These are phyloP conservation scores for Andricus quercusramuli DNA, from an alignment of 2,888 invertebrate genomes.

Conservation along the genomic window DNA sequence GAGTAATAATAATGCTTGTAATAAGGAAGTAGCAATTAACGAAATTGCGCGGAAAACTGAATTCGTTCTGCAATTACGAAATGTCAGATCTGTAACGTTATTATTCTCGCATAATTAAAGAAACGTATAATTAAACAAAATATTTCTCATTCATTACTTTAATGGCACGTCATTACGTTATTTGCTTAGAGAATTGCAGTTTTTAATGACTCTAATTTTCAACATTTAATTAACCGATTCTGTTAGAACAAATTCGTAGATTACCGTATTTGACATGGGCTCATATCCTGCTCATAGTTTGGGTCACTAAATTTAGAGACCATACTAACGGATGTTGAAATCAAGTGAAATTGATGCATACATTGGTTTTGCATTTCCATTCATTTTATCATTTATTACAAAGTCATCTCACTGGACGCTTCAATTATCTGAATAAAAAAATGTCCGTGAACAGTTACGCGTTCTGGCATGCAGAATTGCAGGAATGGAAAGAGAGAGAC, in stretches of 20 bases:
- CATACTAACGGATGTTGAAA: not conserved
- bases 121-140: not conserved
- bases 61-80: conserved; percentile 17
- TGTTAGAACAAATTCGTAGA: too few species aligned
- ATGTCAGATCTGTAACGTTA: conserved; percentile 17
- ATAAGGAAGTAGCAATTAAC: conserved; percentile 20
- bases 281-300: too few species aligned
- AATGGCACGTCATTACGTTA: not conserved
- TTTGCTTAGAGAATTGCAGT: not conserved
- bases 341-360: not conserved
- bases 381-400: not conserved
- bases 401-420: not conserved
- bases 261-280: too few species aligned
- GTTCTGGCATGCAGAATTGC: not conserved
- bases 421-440: conserved; percentile 7
- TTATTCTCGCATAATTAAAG: not conserved
- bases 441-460: not conserved
- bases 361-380: not conserved
- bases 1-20: conserved; percentile 33
- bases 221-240: too few species aligned
- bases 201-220: too few species aligned
- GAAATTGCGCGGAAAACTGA: conserved; percentile 1
- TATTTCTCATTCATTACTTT: not conserved
- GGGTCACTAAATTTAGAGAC: not conserved
- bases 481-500: conserved; percentile 24